These are phyloP conservation scores for Lutjanus erythropterus DNA, from an alignment of 2,113 vertebrate genomes.

Conservation along the genomic window DNA sequence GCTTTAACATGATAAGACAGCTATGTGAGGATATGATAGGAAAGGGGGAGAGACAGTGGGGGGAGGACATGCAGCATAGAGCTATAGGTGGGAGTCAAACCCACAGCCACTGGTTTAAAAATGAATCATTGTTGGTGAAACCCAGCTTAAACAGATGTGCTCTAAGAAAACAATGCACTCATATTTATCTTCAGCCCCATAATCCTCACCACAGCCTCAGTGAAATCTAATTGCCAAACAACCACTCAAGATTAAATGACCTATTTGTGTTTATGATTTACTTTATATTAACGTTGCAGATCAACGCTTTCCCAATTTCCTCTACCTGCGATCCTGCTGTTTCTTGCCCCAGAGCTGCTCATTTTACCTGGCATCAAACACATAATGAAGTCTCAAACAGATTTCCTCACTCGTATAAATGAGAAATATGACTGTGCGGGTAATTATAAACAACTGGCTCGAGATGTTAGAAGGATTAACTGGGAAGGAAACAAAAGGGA, in stretches of 20 bases:
- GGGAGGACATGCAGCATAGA: too few relatives aligned
- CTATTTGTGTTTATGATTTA: slow-evolving; percentile 90
- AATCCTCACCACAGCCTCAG: slow-evolving; percentile 50
- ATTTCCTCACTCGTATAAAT: slow-evolving; percentile 5
- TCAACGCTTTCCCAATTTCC: slow-evolving; percentile 87
- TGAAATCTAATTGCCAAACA: slow-evolving; percentile 59
- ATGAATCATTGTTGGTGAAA: too few relatives aligned
- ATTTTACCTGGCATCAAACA: slow-evolving; percentile 41
- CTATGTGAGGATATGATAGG: too few relatives aligned
- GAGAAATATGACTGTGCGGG: slow-evolving; percentile 16
- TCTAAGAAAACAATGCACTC: slow-evolving; percentile 50
- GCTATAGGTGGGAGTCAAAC: too few relatives aligned
- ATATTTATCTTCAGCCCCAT: slow-evolving; percentile 59
- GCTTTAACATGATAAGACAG: too few relatives aligned
- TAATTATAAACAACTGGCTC: slow-evolving; percentile 55
- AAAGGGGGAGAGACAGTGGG: too few relatives aligned
- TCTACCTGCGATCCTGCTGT: slow-evolving; percentile 67
- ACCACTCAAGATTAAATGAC: slow-evolving; percentile 80
- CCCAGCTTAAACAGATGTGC: too few relatives aligned
- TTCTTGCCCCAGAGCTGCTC: slow-evolving; percentile 87
- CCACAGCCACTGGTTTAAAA: too few relatives aligned
- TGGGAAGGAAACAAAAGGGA: background rate
- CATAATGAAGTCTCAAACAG: slow-evolving; percentile 57
- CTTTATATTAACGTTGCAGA: slow-evolving; percentile 87
- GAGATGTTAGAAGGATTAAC: slow-evolving; percentile 8